phyloP scores from a whole-genome alignment of 2,113 vertebrate genomes.

The Leuciscus idus region DNA sequence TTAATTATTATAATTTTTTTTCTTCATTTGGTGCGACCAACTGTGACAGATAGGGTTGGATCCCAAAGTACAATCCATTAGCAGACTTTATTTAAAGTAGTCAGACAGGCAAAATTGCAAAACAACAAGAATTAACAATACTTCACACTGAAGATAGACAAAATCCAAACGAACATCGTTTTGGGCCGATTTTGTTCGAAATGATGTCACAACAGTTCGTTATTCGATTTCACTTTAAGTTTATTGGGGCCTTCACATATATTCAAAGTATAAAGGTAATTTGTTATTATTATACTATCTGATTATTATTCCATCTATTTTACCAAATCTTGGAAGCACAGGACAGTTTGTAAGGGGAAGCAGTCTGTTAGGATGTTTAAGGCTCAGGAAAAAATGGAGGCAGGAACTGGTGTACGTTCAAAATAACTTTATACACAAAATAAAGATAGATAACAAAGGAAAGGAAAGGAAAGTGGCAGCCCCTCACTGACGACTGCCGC shows the following conservation, averaged over 20 bases:
- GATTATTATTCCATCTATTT: neutral
- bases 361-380: no score
- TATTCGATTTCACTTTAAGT: neutral
- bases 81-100: neutral
- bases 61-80: neutral
- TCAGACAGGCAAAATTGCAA: neutral
- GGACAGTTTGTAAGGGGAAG: neutral
- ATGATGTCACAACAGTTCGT: neutral
- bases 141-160: no score
- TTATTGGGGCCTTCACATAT: neutral
- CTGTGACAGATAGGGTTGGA: neutral
- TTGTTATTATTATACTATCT: neutral
- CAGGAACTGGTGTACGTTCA: no score
- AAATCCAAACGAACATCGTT: no score
- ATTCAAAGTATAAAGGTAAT: neutral
- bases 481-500: no score
- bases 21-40: neutral
- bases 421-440: no score
- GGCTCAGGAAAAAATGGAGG: no score
- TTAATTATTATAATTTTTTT: no score
- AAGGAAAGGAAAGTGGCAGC: no score
- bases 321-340: neutral
- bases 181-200: no score
- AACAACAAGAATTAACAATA: neutral
- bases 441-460: no score